Evolutionary conservation across 1,140 invertebrate species (phyloP).

Genomic region (Odontomachus brunneus): DNA sequence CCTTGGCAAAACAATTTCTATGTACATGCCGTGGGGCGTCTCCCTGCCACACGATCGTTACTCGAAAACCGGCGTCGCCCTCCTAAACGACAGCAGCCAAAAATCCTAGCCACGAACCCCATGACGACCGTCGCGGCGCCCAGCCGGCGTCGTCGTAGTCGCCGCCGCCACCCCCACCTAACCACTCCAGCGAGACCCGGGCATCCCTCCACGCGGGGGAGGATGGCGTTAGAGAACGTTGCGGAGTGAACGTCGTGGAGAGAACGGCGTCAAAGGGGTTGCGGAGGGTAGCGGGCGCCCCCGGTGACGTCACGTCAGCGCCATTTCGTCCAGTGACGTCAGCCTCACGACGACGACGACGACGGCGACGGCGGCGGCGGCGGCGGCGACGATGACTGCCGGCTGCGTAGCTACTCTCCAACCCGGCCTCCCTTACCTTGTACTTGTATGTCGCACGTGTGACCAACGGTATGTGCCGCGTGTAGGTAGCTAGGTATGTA

Average conservation of each 20-base stretch:
- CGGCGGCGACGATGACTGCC: constrained; percentile 69
- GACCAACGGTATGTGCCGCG: constrained; percentile 27
- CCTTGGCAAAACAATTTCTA: constrained; percentile 13
- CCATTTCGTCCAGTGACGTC: constrained; percentile 84
- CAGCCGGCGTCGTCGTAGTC: constrained; percentile 39
- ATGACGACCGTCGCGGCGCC: constrained; percentile 62
- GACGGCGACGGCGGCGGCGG: constrained; percentile 67
- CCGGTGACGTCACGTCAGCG: constrained; percentile 82
- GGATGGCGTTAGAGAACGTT: constrained; percentile 62
- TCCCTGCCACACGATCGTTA: constrained; percentile 65
- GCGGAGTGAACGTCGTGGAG: constrained; percentile 55
- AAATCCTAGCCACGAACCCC: constrained; percentile 53
- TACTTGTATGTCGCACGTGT: constrained; percentile 44
- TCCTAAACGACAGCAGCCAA: constrained; percentile 62
- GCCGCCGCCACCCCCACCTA: background rate
- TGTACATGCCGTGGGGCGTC: constrained; percentile 45
- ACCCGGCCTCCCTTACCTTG: constrained; percentile 31
- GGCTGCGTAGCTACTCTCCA: constrained; percentile 55
- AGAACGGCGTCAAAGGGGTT: constrained; percentile 48
- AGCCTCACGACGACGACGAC: constrained; percentile 72
- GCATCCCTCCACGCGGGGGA: constrained; percentile 56
- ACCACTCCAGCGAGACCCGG: constrained; percentile 11
- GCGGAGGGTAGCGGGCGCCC: constrained; percentile 64
- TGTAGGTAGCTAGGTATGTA: no score
- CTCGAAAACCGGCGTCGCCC: constrained; percentile 65